A percentile compares a stretch with the other conserved stretches of the same genome.
These are phyloP conservation scores for Cryptocephalus primarius DNA, from an alignment of 2,888 invertebrate genomes.

Conservation along the genomic window DNA sequence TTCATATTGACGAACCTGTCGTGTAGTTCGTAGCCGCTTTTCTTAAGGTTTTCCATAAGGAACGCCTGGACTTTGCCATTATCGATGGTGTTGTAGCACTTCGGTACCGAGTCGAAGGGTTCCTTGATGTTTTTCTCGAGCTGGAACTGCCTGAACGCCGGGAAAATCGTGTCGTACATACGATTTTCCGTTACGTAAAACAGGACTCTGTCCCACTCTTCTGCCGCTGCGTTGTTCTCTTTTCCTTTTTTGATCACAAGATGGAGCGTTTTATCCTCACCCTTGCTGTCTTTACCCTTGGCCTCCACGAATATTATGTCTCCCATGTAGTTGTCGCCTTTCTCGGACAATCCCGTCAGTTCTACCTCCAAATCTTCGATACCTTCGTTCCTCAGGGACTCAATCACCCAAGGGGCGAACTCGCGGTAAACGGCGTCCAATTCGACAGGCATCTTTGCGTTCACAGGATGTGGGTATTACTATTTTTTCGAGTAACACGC, in stretches of 20 bases:
- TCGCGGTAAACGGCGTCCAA: no score
- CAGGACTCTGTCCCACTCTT: no score
- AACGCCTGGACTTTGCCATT: constrained; percentile 2
- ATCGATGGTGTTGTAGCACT: constrained; percentile 9
- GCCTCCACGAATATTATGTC: constrained; percentile 9
- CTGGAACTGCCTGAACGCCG: no score
- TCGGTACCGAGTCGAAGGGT: constrained; percentile 8
- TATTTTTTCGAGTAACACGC: no score
- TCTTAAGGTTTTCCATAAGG: background rate
- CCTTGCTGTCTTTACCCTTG: background rate
- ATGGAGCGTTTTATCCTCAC: no score
- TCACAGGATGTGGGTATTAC: no score
- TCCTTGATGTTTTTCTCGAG: background rate
- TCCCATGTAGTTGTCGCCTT: constrained; percentile 11
- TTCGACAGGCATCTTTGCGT: no score
- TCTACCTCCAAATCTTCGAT: constrained; percentile 4
- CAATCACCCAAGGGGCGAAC: constrained; percentile 5
- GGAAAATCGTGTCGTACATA: no score
- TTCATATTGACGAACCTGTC: background rate
- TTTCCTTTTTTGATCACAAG: no score
- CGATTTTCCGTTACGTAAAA: no score
- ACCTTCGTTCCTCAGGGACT: constrained; percentile 5
- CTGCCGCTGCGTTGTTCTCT: no score
- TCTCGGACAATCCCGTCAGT: constrained; percentile 7
- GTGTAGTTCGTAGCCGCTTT: background rate